A percentile compares a stretch with the other conserved stretches of the same genome.
Evolutionary conservation across 2,113 vertebrate genomes (phyloP).

Genomic region (Caretta caretta): DNA sequence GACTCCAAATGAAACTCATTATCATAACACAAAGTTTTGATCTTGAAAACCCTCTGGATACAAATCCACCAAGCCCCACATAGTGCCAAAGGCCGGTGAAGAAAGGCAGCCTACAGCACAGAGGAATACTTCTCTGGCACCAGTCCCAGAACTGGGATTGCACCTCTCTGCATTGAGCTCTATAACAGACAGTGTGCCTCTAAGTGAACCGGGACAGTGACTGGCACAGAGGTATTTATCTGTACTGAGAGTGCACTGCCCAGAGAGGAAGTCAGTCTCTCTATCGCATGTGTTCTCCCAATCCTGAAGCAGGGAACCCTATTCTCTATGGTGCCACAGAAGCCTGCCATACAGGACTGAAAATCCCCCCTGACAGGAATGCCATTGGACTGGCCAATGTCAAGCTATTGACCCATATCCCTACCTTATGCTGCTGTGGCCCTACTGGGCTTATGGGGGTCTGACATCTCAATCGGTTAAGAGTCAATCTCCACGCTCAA

Average conservation of each 20-base stretch:
- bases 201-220: not conserved
- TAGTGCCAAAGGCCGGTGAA: not conserved
- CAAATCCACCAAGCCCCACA: not conserved
- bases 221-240: not conserved
- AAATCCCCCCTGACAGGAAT: not conserved
- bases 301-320: not conserved
- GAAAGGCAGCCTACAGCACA: not conserved
- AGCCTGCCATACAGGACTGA: not conserved
- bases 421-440: not conserved
- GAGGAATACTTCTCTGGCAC: not conserved
- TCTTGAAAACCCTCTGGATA: not conserved
- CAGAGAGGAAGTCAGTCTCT: not conserved
- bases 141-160: not conserved
- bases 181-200: not conserved
- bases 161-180: not conserved
- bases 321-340: not conserved
- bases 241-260: not conserved
- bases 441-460: not conserved
- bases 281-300: not conserved
- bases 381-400: not conserved
- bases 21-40: not conserved
- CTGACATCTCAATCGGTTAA: not conserved
- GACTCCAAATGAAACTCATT: not conserved
- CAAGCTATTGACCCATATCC: not conserved
- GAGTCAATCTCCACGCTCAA: not conserved